Evolutionary conservation across 2,888 invertebrate genomes (phyloP), one percentile per base, ranked within the genome.

Genomic region (Yponomeuta cagnagella): DNA sequence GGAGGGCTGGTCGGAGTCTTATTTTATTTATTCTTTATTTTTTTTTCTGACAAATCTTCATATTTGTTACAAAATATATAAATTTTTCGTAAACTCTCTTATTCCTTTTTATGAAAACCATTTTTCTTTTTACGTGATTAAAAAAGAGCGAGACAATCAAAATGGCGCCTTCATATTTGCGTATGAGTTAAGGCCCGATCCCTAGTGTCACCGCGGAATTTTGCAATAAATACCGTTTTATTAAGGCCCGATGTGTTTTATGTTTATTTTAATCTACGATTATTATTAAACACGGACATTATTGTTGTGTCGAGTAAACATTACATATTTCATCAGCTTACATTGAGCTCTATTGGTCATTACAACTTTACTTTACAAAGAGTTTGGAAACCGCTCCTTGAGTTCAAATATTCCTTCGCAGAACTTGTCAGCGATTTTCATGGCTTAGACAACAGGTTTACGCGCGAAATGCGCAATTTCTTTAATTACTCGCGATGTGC

Each of bases 181-280:
- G 52, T 58, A 58, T 15, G 52, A 15, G 52, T 2, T 15, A 58
- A 58, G 2, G 52, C 52, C 52, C 52, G 3, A 58, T 12, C 43
- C 3, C 15, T 15, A 15, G 12, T 58, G 52, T 4, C 52, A 58
- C 52, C 52, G 52, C 15, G 52, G 52, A 58, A 58, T 58, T 58
- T 58, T 58, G 52, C 52, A 58, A 58, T 58, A 58, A 58, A 58
- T 58, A 58, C 52, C 52, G 52, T 58, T 58, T 58, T 58, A 58
- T 58, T 58, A 58, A 58, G 15, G 52, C 52, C 52, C 15, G 52
- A 58, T 15, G 52, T 58, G 52, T 58, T 58, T 58, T 58, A 58
- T 58, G 52, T 12, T 58, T 58, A 58, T 58, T 58, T 58, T 58
- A 58, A 58, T 58, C 52, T 58, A 58, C 52, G 52, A 58, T 58